phyloP scores from a whole-genome alignment of 2,888 invertebrate genomes.

The Actias luna region DNA sequence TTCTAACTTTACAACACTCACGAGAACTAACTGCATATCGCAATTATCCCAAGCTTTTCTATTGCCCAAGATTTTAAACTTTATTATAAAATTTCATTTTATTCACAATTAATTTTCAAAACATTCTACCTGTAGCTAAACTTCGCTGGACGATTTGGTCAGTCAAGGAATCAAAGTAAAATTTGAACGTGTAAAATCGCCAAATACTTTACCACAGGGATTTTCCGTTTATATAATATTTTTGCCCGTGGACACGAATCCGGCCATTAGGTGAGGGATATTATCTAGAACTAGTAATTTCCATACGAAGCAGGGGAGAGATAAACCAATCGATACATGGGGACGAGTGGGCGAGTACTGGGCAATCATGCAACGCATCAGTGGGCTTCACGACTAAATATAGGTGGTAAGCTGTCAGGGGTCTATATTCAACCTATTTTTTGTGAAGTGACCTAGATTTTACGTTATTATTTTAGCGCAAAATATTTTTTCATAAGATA shows the following conservation, averaged over 20 bases:
- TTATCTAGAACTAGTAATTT: constrained; percentile 69
- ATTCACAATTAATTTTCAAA: too few relatives aligned
- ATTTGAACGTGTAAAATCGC: constrained; percentile 29
- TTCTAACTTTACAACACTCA: not conserved
- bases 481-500: not conserved
- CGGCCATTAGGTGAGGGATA: constrained; percentile 66
- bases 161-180: constrained; percentile 21
- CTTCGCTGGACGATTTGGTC: not conserved
- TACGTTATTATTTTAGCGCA: not conserved
- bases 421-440: constrained; percentile 26
- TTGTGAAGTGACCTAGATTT: constrained; percentile 32
- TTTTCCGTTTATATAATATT: constrained; percentile 28
- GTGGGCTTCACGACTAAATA: constrained; percentile 46
- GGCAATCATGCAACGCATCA: constrained; percentile 58
- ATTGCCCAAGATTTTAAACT: not conserved
- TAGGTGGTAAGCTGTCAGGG: constrained; percentile 38
- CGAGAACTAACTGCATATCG: not conserved
- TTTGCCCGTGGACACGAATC: constrained; percentile 36
- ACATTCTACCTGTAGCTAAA: not conserved
- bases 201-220: constrained; percentile 27
- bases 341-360: constrained; percentile 52
- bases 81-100: not conserved
- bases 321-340: constrained; percentile 70
- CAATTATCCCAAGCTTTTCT: too few relatives aligned
- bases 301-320: constrained; percentile 42